Evolutionary conservation across 2,888 invertebrate genomes (phyloP).

Genomic region (Labia minor): DNA sequence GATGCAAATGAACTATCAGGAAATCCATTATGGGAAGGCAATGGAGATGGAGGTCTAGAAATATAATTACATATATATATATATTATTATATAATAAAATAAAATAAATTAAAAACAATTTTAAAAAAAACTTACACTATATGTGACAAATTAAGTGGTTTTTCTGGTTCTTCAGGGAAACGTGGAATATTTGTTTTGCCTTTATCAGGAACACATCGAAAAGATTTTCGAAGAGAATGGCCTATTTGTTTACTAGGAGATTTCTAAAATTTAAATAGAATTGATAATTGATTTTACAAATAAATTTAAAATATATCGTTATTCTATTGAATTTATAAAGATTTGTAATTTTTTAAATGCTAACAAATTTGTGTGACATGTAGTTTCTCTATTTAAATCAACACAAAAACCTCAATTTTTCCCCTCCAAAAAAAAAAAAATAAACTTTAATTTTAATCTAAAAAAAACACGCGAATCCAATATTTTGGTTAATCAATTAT

Average conservation of each 20-base stretch:
- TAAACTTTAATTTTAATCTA: no score
- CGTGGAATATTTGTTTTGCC: slow-evolving; percentile 68
- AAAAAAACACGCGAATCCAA: no score
- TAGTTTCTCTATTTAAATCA: no score
- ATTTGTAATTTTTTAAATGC: not conserved
- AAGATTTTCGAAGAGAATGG: slow-evolving; percentile 90
- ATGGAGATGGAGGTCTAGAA: slow-evolving; percentile 77
- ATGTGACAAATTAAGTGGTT: slow-evolving; percentile 88
- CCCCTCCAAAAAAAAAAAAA: no score
- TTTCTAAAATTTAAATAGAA: slow-evolving; percentile 48
- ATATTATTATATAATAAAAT: not conserved
- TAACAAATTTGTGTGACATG: not conserved
- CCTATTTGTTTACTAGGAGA: slow-evolving; percentile 95
- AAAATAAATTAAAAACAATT: not conserved
- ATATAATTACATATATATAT: no score
- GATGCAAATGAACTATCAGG: slow-evolving; percentile 54
- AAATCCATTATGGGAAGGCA: slow-evolving; percentile 88
- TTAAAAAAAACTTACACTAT: slow-evolving; percentile 65
- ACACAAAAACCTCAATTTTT: no score
- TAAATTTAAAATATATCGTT: slow-evolving; percentile 2
- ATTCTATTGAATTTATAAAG: slow-evolving; percentile 15
- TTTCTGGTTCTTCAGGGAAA: slow-evolving; percentile 88
- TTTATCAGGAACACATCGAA: slow-evolving; percentile 92
- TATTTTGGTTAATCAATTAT: no score
- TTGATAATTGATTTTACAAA: no score